Evolutionary conservation across 2,888 invertebrate genomes (phyloP), one percentile per base, ranked within the genome.

Genomic region (Prenolepis imparis): DNA sequence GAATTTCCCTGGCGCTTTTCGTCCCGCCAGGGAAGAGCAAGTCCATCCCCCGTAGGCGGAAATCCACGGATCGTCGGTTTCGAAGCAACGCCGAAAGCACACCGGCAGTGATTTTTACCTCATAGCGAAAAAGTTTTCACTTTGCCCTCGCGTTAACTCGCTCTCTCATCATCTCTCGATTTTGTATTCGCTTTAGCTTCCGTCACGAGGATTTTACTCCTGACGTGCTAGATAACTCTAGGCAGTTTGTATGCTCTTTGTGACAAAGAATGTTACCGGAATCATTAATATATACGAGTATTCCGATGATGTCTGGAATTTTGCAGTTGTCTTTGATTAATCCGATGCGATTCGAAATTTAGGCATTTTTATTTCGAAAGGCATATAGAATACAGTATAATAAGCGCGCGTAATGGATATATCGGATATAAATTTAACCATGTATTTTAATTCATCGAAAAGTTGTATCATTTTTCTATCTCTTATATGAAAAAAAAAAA

Each of bases 101-200:
- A 21, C 39, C 32, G 44, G 6, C 36, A 36, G 44, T 80, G 80
- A 81, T 81, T 81, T 81, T 81, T 81, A 73, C 63, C 73, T 81
- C 48, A 21, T 32, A 21, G 72, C 18, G 36, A 39, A 73, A 44
- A 57, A 52, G 61, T 59, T 73, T 73, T 36, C 48, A 48, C 61
- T 70, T 73, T 73, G 55, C 39, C 57, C 44, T 61, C 61, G 52
- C 52, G 66, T 36, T 66, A 75, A 75, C 80, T 78, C n/a, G 41
- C 41, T n/a, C 72, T 36, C 15, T 67, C 48, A 28, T 5, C 5
- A 5, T 36, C 36, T 68, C 78, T 41, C 39, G 41, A 59, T 55
- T 70, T 78, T 59, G 57, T 78, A 70, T 70, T 59, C 78, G 15
- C 72, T 44, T 70, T 78, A 55, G 28, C 41, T 78, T 39, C 48